Evolutionary conservation across 2,888 invertebrate genomes (phyloP).

Genomic region (Temnothorax ravouxi): DNA sequence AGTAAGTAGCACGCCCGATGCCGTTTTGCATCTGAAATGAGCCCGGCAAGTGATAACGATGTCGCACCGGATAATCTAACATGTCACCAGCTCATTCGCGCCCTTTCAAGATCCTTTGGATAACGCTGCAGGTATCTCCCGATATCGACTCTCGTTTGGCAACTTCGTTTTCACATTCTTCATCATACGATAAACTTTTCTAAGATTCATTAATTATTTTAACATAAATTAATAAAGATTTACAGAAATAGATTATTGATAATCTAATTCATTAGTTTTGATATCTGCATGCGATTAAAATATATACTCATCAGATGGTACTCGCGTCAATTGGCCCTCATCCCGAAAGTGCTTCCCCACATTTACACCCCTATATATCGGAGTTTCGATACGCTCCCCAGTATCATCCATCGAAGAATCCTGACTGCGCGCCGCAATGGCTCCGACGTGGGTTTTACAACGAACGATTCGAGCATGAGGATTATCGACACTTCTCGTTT

Average conservation of each 20-base stretch:
- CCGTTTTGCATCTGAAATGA: conserved; percentile 73
- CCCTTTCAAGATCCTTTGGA: conserved; percentile 73
- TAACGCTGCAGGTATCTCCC: conserved; percentile 69
- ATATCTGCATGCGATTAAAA: conserved; percentile 11
- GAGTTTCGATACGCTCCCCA: conserved; percentile 73
- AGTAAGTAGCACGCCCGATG: conserved; percentile 37
- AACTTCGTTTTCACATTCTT: neutral
- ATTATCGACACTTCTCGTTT: neutral
- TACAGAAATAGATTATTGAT: neutral
- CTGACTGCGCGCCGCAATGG: conserved; percentile 69
- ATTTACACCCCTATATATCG: conserved; percentile 70
- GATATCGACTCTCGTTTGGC: neutral
- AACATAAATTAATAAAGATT: neutral
- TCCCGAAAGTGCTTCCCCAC: conserved; percentile 63
- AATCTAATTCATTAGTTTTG: neutral
- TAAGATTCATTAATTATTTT: neutral
- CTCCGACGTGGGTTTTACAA: conserved; percentile 17
- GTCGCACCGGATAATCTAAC: conserved; percentile 72
- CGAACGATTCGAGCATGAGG: neutral
- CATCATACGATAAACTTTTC: neutral
- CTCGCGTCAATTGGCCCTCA: conserved; percentile 60
- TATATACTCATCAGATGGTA: conserved; percentile 66
- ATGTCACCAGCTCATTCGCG: conserved; percentile 73
- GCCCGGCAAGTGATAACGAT: conserved; percentile 65
- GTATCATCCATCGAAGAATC: conserved; percentile 78